These are phyloP conservation scores for Nomada lathburiana DNA, from an alignment of 2,888 invertebrate species.

Conservation along the genomic window DNA sequence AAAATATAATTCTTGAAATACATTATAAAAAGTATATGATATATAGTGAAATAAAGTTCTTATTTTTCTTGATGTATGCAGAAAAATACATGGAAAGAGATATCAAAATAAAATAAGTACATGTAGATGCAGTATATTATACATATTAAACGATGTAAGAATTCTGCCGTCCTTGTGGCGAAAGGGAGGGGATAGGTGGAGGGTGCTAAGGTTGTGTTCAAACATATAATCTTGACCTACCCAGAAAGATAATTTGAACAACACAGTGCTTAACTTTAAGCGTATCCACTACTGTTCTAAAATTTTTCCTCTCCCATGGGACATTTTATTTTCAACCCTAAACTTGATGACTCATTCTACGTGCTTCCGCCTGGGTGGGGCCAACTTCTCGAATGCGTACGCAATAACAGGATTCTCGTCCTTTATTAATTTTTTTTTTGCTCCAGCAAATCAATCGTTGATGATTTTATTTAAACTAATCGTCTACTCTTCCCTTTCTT, in stretches of 20 bases:
- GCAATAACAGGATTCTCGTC: conserved; percentile 31
- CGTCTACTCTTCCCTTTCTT: background rate
- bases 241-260: conserved; percentile 8
- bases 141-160: no score
- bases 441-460: background rate
- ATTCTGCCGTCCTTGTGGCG: no score
- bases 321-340: conserved; percentile 58
- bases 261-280: conserved; percentile 22
- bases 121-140: background rate
- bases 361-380: conserved; percentile 64
- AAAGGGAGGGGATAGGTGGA: no score
- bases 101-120: background rate
- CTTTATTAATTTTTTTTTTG: conserved; percentile 19
- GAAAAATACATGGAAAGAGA: background rate
- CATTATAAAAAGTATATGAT: background rate
- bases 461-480: background rate
- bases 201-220: background rate
- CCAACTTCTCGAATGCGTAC: conserved; percentile 41
- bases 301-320: conserved; percentile 29
- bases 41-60: background rate
- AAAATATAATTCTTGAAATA: background rate
- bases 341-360: conserved; percentile 57
- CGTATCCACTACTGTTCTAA: conserved; percentile 20
- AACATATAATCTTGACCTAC: conserved; percentile 28
- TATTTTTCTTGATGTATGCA: background rate